Base-by-base conservation (phyloP, 2,888 invertebrate genomes). In the Seira musarum region DNA sequence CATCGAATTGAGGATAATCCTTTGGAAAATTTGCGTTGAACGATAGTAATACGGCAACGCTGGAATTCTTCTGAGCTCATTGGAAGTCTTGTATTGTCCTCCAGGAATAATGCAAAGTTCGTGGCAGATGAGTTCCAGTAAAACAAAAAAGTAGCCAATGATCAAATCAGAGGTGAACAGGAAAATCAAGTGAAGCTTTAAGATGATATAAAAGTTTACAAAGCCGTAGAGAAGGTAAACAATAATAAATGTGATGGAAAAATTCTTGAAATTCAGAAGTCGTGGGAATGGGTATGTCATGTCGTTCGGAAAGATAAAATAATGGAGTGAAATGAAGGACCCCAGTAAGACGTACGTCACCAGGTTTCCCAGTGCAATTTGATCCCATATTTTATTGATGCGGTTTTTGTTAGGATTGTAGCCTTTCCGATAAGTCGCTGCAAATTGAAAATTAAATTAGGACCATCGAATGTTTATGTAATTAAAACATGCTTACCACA, bases 401-500 rank as follows among this genome's bases (percentile, higher is more conserved):
- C 35, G 49, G 57, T 57, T 65, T 49, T 30, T 65, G 73, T 73
- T 73, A 0, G 73, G 73, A 13, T 73, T 21, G 65, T 73, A 73
- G 65, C 35, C 73, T 35, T 65, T 73, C 10, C 73, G 46, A n/a
- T 53, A 73, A 10, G 49, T 22, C 2, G 10, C 73, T 70, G 35
- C 15, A 10, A 15, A 46, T 25, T 22, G 6, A 17, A 13, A 13
- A 70, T 13, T n/a, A n/a, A n/a, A n/a, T n/a, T n/a, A n/a, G n/a
- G n/a, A n/a, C n/a, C n/a, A n/a, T n/a, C n/a, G n/a, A n/a, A n/a
- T n/a, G n/a, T n/a, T n/a, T n/a, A n/a, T n/a, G n/a, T n/a, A n/a
- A n/a, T n/a, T n/a, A n/a, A n/a, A n/a, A n/a, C n/a, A n/a, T n/a
- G n/a, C n/a, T n/a, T n/a, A n/a, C n/a, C n/a, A n/a, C n/a, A n/a